phyloP scores from a whole-genome alignment of 2,888 invertebrate genomes.

The Scaptomyza parva region DNA sequence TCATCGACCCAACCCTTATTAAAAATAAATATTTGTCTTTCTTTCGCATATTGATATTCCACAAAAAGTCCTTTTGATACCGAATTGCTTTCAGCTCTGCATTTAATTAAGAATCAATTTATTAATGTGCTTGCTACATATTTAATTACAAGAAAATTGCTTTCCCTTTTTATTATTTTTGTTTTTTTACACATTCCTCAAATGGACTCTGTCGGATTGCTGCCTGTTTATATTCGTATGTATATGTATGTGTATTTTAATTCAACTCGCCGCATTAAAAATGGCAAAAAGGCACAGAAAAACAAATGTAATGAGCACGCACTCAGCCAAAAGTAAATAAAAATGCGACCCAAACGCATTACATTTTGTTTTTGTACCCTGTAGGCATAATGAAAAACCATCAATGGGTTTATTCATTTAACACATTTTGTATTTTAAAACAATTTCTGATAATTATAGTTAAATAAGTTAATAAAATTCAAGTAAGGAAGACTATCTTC shows the following conservation, averaged over 20 bases:
- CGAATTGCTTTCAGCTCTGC: conserved; percentile 27
- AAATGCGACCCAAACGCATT: conserved; percentile 58
- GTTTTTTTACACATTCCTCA: conserved; percentile 30
- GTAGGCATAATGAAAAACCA: neutral
- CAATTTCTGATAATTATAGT: too few relatives aligned
- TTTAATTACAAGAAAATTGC: conserved; percentile 66
- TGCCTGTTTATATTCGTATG: conserved; percentile 1
- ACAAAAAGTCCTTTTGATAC: neutral
- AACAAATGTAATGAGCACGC: conserved; percentile 26
- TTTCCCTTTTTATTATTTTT: neutral
- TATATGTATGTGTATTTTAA: conserved; percentile 49
- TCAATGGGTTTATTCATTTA: too few relatives aligned
- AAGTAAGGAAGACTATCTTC: too few relatives aligned
- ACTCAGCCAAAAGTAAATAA: conserved; percentile 35
- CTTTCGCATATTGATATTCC: too few relatives aligned
- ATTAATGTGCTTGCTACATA: conserved; percentile 54
- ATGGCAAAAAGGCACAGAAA: conserved; percentile 47
- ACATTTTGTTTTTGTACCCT: conserved; percentile 44
- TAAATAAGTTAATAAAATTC: too few relatives aligned
- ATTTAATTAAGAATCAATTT: conserved; percentile 72
- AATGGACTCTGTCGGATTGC: conserved; percentile 43
- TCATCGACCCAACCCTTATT: neutral
- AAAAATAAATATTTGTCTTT: neutral
- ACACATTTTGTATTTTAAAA: too few relatives aligned
- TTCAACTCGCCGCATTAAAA: conserved; percentile 59